These are phyloP conservation scores for Hyperoodon ampullatus DNA, from an alignment of 2,113 vertebrate species.

Conservation along the genomic window DNA sequence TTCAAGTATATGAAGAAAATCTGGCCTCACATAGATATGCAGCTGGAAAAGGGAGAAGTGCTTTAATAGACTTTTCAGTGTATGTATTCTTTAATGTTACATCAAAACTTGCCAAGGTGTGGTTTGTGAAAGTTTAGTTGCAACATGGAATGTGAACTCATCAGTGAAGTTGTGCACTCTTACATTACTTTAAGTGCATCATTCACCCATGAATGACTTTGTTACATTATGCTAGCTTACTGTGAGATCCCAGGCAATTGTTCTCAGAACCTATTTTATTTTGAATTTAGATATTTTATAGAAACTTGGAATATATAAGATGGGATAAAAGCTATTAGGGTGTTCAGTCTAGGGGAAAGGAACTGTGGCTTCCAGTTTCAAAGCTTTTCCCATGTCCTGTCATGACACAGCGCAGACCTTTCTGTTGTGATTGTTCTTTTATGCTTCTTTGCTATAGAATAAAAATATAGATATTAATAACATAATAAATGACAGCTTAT, in stretches of 20 bases:
- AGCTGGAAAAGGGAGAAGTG: not conserved
- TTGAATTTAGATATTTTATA: not conserved
- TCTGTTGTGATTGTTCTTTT: not conserved
- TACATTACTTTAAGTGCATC: not conserved
- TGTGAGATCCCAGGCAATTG: not conserved
- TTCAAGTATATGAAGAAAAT: not conserved
- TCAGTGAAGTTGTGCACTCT: not conserved
- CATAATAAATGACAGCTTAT: not conserved
- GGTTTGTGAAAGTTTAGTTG: not conserved
- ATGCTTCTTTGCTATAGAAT: not conserved
- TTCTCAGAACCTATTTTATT: not conserved
- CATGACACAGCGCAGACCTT: not conserved
- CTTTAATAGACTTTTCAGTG: not conserved
- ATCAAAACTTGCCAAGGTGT: not conserved
- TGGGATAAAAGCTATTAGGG: not conserved
- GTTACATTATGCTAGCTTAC: not conserved
- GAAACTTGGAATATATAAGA: not conserved
- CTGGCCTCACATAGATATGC: not conserved
- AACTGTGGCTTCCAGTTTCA: not conserved
- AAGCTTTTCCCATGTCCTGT: not conserved
- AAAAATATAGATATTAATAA: not conserved
- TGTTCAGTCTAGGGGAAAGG: not conserved
- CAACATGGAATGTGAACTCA: not conserved
- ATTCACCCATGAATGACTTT: not conserved
- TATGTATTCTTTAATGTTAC: not conserved